Percentiles rank a stretch among this genome's conserved stretches.
These are phyloP conservation scores for Pardalotus punctatus DNA, from an alignment of 2,113 vertebrate genomes.

Conservation along the genomic window DNA sequence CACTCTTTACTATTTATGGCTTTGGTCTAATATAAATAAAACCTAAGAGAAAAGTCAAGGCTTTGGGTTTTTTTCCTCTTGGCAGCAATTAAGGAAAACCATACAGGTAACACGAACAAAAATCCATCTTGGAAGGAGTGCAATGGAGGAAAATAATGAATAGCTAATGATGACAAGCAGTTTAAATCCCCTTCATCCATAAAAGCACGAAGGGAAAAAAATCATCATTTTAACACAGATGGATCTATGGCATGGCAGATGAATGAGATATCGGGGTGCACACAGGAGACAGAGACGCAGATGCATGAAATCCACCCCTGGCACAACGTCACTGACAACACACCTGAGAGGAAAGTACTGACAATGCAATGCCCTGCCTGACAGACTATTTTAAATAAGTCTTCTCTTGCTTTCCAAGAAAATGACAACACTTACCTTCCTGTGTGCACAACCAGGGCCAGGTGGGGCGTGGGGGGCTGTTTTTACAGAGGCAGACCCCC, in stretches of 20 bases:
- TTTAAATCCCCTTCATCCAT: background rate
- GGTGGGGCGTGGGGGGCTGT: background rate
- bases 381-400: background rate
- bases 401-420: background rate
- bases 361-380: background rate
- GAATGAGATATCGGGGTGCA: background rate
- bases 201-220: background rate
- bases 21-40: background rate
- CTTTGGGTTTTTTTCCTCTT: background rate
- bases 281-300: background rate
- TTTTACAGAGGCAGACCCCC: background rate
- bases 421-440: constrained; percentile 12
- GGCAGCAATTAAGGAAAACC: background rate
- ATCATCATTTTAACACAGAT: background rate
- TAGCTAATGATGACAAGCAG: background rate
- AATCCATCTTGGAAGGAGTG: background rate
- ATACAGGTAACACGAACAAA: fast-evolving
- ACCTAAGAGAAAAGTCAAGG: background rate
- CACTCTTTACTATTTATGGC: background rate
- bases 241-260: background rate
- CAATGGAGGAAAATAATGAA: background rate
- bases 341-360: background rate
- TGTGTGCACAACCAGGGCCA: background rate
- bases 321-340: background rate
- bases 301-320: background rate